Base-by-base conservation (phyloP, 37 sponge, comb jelly and placozoan species). In the Hexactinellida sp. region DNA sequence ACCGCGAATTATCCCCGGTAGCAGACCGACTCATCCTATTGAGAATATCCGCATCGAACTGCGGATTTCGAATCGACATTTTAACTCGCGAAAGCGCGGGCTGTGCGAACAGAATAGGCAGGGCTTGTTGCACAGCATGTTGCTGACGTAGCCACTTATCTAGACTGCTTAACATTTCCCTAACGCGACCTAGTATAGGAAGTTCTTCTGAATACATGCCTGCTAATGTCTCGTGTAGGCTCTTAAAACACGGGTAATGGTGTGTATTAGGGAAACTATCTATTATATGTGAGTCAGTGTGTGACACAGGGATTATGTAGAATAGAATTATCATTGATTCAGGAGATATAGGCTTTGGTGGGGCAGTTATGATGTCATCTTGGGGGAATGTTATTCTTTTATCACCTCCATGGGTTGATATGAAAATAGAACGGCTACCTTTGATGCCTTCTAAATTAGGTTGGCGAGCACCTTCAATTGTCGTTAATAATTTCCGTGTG, bases 331-430 rank as follows among this genome's bases (percentile, higher is more conserved):
- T 63, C 76, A 63, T 63, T n/a, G 76, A 63, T 63, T 63, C 76
- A 7, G 76, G 76, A 28, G 76, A 63, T 7, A 63, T 28, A 21
- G 76, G 76, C 30, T 63, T 63, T 25, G 76, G 21, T 3, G 3
- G 3, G 1, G 76, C 3, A 28, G 28, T 63, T 7, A n/a, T 1
- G 30, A 21, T 16, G 16, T 47, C 52, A 16, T 47, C 52, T 9
- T 47, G 16, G 16, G 52, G 13, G 16, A 19, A 16, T 47, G 52
- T 9, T 84, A 16, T 54, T n/a, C n/a, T 25, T 16, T 0, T 83
- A 0, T 86, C 92, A 38, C 89, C 91, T 55, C 93, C 93, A 38
- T 85, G 87, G 24, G 84, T 47, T 0, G 93, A 85, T 23, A 93
- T 54, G 84, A 93, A 93, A 39, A 90, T 88, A 0, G 91, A 90